These are phyloP conservation scores for Mobula birostris DNA, from an alignment of 2,113 vertebrate genomes.

Conservation along the genomic window DNA sequence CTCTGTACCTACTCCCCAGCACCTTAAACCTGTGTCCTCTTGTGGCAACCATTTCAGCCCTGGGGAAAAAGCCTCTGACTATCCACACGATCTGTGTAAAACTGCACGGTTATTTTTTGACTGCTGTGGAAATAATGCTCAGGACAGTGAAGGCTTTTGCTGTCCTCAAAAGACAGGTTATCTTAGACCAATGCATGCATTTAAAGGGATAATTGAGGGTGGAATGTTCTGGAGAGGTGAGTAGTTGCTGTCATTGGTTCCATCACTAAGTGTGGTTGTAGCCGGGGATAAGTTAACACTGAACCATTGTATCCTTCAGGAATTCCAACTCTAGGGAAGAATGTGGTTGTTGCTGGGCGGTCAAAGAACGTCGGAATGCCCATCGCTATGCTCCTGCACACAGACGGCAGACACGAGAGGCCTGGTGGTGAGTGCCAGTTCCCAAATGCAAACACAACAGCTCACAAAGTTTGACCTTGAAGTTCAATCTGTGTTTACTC, in stretches of 20 bases:
- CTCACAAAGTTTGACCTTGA: neutral
- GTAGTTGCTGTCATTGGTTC: neutral
- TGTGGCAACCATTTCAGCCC: too few species aligned
- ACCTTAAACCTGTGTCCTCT: too few species aligned
- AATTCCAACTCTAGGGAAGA: conserved; percentile 87
- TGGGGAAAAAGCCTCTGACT: too few species aligned
- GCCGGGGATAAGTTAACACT: neutral
- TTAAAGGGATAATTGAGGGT: neutral
- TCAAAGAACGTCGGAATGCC: conserved; percentile 98
- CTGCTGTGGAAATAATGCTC: neutral
- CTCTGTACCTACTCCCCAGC: too few species aligned
- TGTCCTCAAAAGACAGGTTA: neutral
- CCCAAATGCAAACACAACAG: neutral
- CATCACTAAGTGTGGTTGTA: neutral
- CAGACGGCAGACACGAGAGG: conserved; percentile 82
- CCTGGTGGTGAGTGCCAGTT: conserved; percentile 69
- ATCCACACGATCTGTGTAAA: too few species aligned
- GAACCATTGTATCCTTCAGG: conserved; percentile 53
- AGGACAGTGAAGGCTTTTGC: neutral
- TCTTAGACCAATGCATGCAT: neutral
- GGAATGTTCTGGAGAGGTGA: neutral
- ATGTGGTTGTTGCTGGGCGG: conserved; percentile 87
- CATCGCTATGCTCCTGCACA: conserved; percentile 92
- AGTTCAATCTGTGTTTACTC: neutral
- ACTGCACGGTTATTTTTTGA: neutral